Conservation (phyloP, 2,113 vertebrate genomes). For the Centrocercus urophasianus region DNA sequence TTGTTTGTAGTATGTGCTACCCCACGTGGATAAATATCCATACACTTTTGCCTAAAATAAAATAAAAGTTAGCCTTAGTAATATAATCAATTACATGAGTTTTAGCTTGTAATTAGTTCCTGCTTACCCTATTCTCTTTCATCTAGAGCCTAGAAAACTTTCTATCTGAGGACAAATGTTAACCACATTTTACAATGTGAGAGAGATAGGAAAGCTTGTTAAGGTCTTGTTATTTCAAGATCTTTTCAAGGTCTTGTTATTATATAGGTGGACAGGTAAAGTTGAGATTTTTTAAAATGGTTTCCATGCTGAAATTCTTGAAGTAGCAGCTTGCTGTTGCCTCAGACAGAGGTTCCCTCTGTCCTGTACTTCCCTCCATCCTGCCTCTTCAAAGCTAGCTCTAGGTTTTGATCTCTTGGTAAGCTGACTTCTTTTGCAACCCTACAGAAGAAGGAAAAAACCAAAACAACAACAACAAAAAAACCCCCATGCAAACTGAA, state of each 20-base stretch:
- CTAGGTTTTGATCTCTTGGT: neutral
- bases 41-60: neutral
- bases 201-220: neutral
- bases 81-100: neutral
- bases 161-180: neutral
- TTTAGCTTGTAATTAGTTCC: neutral
- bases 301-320: neutral
- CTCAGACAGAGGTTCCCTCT: neutral
- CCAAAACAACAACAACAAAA: neutral
- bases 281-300: neutral
- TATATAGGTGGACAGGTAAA: neutral
- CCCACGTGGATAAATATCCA: fast-evolving
- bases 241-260: neutral
- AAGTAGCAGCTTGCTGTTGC: neutral
- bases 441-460: neutral
- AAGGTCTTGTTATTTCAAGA: neutral
- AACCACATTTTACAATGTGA: neutral
- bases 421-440: neutral
- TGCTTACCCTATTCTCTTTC: neutral
- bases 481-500: neutral
- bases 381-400: neutral
- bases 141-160: neutral
- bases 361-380: neutral
- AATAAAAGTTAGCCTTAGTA: neutral
- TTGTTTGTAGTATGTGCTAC: fast-evolving